Base-by-base conservation (phyloP, 2,888 invertebrate species). In the Apamea sordens region DNA sequence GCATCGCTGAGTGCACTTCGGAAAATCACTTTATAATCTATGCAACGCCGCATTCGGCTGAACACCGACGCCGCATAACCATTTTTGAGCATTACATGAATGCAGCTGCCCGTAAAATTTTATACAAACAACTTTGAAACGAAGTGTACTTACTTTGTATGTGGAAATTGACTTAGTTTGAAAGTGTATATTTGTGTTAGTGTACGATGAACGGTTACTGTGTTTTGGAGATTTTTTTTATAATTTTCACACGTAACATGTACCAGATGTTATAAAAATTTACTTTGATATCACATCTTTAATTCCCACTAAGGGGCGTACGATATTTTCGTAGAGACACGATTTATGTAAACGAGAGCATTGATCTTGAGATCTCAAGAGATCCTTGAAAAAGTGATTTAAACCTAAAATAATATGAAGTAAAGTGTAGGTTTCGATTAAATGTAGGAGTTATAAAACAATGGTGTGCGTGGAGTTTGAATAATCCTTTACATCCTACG, bases 11-110 rank as follows among this genome's bases (percentile, higher is more conserved):
- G 93, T 92, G 94, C 94, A 93, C 94, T 95, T 92, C 89, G 90
- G 90, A 91, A 94, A 94, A 94, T 95, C 94, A 94, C 93, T 94
- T 94, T 94, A 94, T 94, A 93, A 94, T 93, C 94, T 92, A 93
- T 93, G 93, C 92, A 92, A 88, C 89, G 86, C 88, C 85, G 86
- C 88, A 90, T 89, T 89, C 75, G 81, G 82, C 81, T 82, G 82
- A 84, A 84, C 86, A 82, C 80, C 82, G 79, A 79, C 80, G 86
- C 87, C 84, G 83, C 90, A 90, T 90, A 91, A 91, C 91, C 90
- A 92, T 94, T 94, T 93, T 94, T 92, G 91, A 91, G 88, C 88
- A 88, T 85, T 79, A 84, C 82, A 86, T 67, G 82, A 84, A 83
- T 87, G 86, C 86, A 85, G 85, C 88, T 89, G 84, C 81, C 87